Percentiles rank a stretch among this genome's conserved stretches.
Conservation (phyloP, 2,113 vertebrate species). For the Crocuta crocuta region DNA sequence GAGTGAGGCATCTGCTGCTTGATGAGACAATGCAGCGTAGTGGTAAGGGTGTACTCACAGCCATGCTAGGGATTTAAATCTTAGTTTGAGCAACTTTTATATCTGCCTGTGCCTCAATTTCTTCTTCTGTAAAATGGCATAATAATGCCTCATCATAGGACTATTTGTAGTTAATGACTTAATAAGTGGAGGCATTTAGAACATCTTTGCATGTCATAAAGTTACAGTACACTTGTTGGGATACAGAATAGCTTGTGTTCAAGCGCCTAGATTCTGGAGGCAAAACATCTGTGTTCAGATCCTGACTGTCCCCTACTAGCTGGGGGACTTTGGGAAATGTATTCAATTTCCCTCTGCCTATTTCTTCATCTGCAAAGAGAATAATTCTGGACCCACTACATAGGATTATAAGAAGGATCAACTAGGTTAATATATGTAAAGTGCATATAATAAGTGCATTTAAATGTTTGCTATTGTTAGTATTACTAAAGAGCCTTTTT, state of each 20-base stretch:
- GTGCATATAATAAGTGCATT: background rate
- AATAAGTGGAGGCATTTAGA: background rate
- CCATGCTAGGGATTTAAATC: background rate
- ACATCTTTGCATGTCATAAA: background rate
- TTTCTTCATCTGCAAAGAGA: slow-evolving; percentile 2
- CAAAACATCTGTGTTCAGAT: background rate
- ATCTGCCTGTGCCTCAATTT: background rate
- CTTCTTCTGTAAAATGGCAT: background rate
- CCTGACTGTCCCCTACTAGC: background rate
- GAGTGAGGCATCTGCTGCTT: background rate
- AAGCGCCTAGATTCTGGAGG: background rate
- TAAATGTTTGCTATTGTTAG: background rate
- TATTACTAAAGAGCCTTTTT: background rate
- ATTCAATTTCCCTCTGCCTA: background rate
- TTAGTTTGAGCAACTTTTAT: background rate
- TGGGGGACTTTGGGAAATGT: background rate
- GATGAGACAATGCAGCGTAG: too few relatives aligned
- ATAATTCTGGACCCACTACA: background rate
- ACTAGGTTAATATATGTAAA: background rate
- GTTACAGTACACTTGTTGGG: background rate
- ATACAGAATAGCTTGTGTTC: background rate
- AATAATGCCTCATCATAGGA: background rate
- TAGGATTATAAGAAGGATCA: background rate
- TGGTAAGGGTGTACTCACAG: background rate
- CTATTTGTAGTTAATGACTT: background rate